Evolutionary conservation across 2,797 vertebrate species (phyloP), one percentile per base, ranked within the genome.

Genomic region (Loris lydekkerianus): DNA sequence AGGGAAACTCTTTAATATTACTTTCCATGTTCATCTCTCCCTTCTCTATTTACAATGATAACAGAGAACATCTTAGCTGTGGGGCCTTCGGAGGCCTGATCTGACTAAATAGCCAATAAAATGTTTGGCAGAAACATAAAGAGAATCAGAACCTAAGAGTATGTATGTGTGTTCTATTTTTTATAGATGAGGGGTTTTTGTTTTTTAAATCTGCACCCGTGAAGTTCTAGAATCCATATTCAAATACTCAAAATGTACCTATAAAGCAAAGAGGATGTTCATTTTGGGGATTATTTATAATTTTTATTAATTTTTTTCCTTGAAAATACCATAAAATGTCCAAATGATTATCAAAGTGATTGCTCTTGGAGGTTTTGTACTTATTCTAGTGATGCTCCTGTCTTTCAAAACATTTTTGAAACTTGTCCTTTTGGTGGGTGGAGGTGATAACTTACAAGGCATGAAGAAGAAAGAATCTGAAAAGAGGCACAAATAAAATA

Each of bases 321-420:
- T 21, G 15, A 85, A 89, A 89, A 86, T 84, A 56, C 29, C 2
- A 31, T 81, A 61, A n/a, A 70, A 31, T 61, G 78, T 56, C 34
- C n/a, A 89, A 61, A n/a, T 37, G 4, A 65, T 85, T 34, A 84
- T 46, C 69, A 81, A 40, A 77, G 20, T 49, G 65, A 53, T 72
- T 61, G 69, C 9, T 18, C 31, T 37, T 9, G 15, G 49, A 67
- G 18, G 21, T 18, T 37, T 76, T 40, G 5, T 56, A 53, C 25
- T 77, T 77, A 82, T 11, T 67, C n/a, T 61, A 27, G 23, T 70
- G 65, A 46, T 76, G 11, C 56, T 80, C 3, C 25, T 40, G 11
- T 75, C 63, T 94, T 92, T 86, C n/a, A 31, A 43, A 81, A 69
- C 27, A 63, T 56, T 73, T 94, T 77, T 72, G 18, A 58, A 89